Percentiles rank a stretch among this genome's conserved stretches.
Conservation (phyloP, 2,113 vertebrate species). For the Nothoprocta pentlandii region DNA sequence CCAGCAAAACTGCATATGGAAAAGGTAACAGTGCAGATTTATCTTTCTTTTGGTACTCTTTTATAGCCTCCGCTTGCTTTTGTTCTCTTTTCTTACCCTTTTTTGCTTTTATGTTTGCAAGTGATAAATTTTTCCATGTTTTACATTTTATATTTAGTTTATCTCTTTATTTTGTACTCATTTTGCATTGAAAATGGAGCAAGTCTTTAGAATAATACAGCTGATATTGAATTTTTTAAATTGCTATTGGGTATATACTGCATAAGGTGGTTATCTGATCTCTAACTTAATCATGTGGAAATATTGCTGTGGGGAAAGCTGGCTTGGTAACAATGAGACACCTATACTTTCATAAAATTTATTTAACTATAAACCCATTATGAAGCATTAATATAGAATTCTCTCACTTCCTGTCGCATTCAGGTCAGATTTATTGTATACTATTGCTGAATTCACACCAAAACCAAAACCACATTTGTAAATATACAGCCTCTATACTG, state of each 20-base stretch:
- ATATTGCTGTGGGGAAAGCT: conserved; percentile 71
- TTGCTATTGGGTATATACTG: conserved; percentile 73
- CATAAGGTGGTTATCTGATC: conserved; percentile 76
- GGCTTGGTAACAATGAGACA: conserved; percentile 71
- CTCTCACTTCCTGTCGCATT: conserved; percentile 62
- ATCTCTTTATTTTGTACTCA: conserved; percentile 77
- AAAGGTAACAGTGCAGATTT: conserved; percentile 43
- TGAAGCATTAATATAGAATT: conserved; percentile 72
- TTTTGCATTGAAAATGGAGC: conserved; percentile 73
- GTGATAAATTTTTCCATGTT: conserved; percentile 76
- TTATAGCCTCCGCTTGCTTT: conserved; percentile 58
- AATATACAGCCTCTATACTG: not conserved
- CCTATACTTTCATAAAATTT: conserved; percentile 72
- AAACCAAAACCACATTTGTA: conserved; percentile 17
- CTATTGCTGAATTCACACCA: conserved; percentile 42
- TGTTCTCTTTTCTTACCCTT: conserved; percentile 57
- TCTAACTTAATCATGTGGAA: conserved; percentile 75
- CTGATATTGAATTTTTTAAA: conserved; percentile 75
- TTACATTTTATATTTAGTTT: conserved; percentile 78
- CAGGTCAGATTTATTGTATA: conserved; percentile 69
- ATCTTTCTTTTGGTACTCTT: conserved; percentile 42
- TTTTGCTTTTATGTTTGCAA: conserved; percentile 70
- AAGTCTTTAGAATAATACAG: conserved; percentile 75
- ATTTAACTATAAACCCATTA: conserved; percentile 78
- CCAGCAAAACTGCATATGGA: conserved; percentile 31